These are phyloP conservation scores for Tinamus guttatus DNA, from an alignment of 2,113 vertebrate genomes.

Conservation along the genomic window DNA sequence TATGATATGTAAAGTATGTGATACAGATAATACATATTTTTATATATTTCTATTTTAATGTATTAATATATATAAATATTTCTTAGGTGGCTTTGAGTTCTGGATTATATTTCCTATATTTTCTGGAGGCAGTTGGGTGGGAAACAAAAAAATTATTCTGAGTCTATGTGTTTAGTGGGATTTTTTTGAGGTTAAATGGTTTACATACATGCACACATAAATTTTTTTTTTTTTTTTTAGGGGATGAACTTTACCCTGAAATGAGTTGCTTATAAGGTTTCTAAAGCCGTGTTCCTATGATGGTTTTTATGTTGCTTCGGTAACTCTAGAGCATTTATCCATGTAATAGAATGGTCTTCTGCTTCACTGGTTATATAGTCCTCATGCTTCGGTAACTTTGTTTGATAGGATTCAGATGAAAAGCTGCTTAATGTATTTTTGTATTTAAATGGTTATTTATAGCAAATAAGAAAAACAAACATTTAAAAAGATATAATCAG, in stretches of 20 bases:
- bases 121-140: background rate
- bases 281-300: conserved; percentile 74
- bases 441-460: conserved; percentile 77
- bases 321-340: conserved; percentile 80
- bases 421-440: conserved; percentile 73
- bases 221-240: background rate
- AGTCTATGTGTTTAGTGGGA: background rate
- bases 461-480: conserved; percentile 61
- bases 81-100: background rate
- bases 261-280: conserved; percentile 54
- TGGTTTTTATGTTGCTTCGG: conserved; percentile 82
- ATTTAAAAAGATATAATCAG: conserved; percentile 54
- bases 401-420: conserved; percentile 78
- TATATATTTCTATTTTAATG: no score
- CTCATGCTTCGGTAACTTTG: conserved; percentile 76
- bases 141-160: background rate
- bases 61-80: background rate
- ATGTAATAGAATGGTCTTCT: conserved; percentile 81
- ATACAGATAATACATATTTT: no score
- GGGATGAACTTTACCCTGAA: background rate
- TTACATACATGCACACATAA: background rate
- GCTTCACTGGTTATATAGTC: conserved; percentile 72
- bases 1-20: background rate
- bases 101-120: background rate
- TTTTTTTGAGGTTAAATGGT: background rate